Evolutionary conservation across 2,113 vertebrate species (phyloP).

Genomic region (Lepus timidus): DNA sequence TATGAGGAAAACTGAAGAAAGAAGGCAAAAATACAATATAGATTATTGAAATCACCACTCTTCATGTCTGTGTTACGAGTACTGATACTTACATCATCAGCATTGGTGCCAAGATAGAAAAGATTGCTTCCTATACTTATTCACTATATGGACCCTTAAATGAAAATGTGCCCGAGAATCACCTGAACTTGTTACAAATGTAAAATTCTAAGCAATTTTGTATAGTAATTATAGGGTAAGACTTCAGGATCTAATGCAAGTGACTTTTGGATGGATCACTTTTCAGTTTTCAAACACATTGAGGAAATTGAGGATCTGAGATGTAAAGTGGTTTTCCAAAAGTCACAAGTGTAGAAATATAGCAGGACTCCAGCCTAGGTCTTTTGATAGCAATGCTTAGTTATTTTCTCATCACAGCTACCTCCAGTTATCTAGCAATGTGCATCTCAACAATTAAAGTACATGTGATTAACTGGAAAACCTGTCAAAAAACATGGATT

Average conservation of each 20-base stretch:
- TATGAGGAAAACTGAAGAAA: slow-evolving; percentile 15
- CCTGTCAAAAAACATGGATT: neutral
- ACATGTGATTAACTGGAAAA: neutral
- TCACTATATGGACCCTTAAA: neutral
- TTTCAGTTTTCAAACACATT: neutral
- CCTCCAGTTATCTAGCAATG: neutral
- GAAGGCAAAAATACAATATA: slow-evolving; percentile 21
- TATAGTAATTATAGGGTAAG: neutral
- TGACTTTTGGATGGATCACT: neutral
- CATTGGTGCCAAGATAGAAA: slow-evolving; percentile 16
- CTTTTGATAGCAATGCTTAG: neutral
- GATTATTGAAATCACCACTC: slow-evolving; percentile 50
- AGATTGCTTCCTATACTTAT: neutral
- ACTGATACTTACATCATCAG: neutral
- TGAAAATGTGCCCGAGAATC: neutral
- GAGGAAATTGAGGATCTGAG: slow-evolving; percentile 36
- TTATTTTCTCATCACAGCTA: neutral
- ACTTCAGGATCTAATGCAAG: neutral
- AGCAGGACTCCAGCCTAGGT: neutral
- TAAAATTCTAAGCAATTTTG: slow-evolving; percentile 57
- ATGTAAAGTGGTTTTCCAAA: slow-evolving; percentile 34
- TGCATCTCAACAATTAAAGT: neutral
- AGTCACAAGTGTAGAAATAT: neutral
- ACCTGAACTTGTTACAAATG: slow-evolving; percentile 46
- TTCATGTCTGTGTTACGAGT: neutral